A percentile compares a stretch with the other conserved stretches of the same genome.
phyloP scores from a whole-genome alignment of 2,888 invertebrate species.

The Leptopilina syphax region DNA sequence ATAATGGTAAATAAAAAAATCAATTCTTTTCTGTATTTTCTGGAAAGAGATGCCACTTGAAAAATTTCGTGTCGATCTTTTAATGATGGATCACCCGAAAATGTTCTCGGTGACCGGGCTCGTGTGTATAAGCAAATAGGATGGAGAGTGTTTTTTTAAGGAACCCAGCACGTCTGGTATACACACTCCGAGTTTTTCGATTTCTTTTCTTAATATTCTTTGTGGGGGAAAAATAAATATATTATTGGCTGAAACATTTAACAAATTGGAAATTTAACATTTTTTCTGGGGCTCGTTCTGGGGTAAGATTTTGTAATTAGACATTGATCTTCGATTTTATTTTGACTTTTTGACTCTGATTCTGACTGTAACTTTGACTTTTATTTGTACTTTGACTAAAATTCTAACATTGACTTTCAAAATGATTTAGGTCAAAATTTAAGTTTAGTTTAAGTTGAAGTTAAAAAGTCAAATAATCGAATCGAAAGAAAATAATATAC shows the following conservation, averaged over 20 bases:
- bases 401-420: no score
- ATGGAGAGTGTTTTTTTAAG: conserved; percentile 64
- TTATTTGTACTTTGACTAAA: no score
- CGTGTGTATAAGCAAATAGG: conserved; percentile 62
- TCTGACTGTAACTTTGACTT: no score
- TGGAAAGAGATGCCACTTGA: conserved; percentile 21
- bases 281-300: no score
- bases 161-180: conserved; percentile 63
- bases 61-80: conserved; percentile 10
- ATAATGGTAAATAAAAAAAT: conserved; percentile 25
- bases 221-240: background rate
- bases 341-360: no score
- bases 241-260: background rate
- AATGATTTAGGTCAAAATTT: no score
- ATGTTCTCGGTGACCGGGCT: conserved; percentile 44
- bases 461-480: no score
- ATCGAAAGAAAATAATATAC: background rate
- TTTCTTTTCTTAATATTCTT: conserved; percentile 1
- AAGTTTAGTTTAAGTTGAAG: no score
- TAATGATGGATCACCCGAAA: conserved; percentile 57
- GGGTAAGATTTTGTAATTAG: no score
- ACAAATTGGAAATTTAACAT: no score
- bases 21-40: conserved; percentile 19
- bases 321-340: no score
- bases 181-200: conserved; percentile 43